Evolutionary conservation across 2,797 vertebrate species (phyloP), one percentile per base, ranked within the genome.

Genomic region (Muscicapa comitata): DNA sequence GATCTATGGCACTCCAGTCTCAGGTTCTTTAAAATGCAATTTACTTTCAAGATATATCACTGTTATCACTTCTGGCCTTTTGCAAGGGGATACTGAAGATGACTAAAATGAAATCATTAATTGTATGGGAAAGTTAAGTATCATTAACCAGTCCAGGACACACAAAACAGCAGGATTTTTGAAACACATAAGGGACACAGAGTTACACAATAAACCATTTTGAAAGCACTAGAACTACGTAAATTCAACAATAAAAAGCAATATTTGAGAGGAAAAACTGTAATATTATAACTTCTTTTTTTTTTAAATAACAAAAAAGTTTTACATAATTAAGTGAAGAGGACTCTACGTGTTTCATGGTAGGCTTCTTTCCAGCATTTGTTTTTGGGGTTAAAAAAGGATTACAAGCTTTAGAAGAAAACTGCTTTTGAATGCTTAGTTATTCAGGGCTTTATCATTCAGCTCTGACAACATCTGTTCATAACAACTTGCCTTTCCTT

Each of bases 391-490:
- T 88, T 80, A 92, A 82, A 93, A 75, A 62, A 11, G 43, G 13
- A 54, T 62, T 17, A 37, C 18, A 90, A 54, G 24, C 29, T 68
- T 45, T 40, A 38, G 33, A 54, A 92, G 31, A 86, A 87, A 84
- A 74, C 23, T 40, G 26, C 0, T 50, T 92, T 53, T 88, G 70
- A 95, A 76, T 61, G 24, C 54, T 65, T 92, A 13, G 8, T 51
- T 92, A 83, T 78, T 91, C 72, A 94, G 23, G 90, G 68, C 61
- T 93, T 76, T 63, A 66, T 71, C 72, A 80, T 58, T 65, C 82
- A 95, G 88, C 33, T 25, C 65, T 85, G 79, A 80, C 24, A 77
- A 76, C 38, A 45, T 55, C 73, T 91, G 66, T 19, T 95, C 70
- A 42, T 53, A 95, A 87, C 43, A 94, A 88, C 42, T 75, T 77